Percentiles rank a stretch among this genome's conserved stretches.
Conservation (phyloP, 2,113 vertebrate species). For the Vicugna pacos region DNA sequence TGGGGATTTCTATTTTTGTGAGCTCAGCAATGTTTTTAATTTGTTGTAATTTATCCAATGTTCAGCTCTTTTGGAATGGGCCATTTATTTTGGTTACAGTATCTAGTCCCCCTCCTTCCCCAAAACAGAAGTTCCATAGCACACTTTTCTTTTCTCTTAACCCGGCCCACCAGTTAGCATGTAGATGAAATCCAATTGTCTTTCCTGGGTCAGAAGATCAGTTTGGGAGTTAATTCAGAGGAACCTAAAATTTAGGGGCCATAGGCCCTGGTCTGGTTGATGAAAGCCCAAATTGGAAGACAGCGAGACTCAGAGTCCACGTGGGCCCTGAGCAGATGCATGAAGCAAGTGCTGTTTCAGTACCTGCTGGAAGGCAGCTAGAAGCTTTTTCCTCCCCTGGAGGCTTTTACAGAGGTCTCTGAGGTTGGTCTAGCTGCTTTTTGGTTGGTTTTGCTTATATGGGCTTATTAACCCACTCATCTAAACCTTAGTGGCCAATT, state of each 20-base stretch:
- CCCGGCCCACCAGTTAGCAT: neutral
- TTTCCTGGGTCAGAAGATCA: neutral
- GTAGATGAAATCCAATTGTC: neutral
- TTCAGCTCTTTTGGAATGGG: neutral
- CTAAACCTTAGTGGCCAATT: neutral
- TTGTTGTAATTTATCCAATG: neutral
- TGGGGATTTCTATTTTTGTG: neutral
- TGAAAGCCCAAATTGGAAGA: neutral
- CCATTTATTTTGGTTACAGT: neutral
- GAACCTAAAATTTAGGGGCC: neutral
- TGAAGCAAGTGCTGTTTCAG: neutral
- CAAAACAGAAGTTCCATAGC: neutral
- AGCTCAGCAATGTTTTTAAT: slow-evolving; percentile 4
- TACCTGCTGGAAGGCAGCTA: neutral
- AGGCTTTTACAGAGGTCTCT: neutral
- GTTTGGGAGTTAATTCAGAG: neutral
- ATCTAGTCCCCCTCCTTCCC: neutral
- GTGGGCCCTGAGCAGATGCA: too few species aligned
- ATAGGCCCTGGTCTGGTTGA: neutral
- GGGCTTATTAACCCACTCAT: neutral
- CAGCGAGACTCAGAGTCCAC: neutral
- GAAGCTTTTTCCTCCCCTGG: neutral
- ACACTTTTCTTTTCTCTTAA: neutral
- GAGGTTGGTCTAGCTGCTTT: neutral
- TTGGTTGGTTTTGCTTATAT: neutral